Conservation (phyloP, 2,888 invertebrate genomes). For the Troglohyphantes excavatus region DNA sequence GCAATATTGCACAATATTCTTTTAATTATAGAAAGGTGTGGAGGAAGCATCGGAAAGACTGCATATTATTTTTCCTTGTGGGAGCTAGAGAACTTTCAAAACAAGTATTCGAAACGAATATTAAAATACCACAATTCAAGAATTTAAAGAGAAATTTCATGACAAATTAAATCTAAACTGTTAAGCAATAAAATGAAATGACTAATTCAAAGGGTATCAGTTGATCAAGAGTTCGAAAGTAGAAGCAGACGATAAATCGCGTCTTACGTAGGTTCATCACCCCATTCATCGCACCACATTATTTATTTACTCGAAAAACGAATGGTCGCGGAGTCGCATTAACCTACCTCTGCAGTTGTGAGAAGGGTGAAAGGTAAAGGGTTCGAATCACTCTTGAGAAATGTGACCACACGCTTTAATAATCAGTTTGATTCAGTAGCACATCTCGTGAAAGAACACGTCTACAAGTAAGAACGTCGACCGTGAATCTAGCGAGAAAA, state of each 20-base stretch:
- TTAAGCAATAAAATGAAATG: neutral
- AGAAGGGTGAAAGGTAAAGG: neutral
- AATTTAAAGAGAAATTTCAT: neutral
- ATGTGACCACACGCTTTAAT: neutral
- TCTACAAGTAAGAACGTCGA: neutral
- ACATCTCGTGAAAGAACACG: neutral
- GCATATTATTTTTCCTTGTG: neutral
- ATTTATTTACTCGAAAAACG: neutral
- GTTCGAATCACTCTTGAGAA: neutral
- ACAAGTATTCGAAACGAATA: neutral
- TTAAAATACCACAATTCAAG: neutral
- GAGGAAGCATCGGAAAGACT: neutral
- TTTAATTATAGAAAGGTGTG: neutral
- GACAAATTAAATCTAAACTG: neutral
- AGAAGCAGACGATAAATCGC: neutral
- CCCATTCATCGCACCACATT: slow-evolving; percentile 34
- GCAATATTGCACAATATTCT: neutral
- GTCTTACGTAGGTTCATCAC: slow-evolving; percentile 25
- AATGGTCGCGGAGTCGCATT: neutral
- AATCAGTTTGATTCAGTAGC: neutral
- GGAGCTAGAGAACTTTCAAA: neutral
- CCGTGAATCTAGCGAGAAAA: neutral
- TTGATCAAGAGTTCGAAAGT: slow-evolving; percentile 6
- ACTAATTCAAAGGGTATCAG: neutral
- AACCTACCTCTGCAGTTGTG: slow-evolving; percentile 3